Evolutionary conservation across 2,888 invertebrate species (phyloP).

Genomic region (Agonopterix heracliana): DNA sequence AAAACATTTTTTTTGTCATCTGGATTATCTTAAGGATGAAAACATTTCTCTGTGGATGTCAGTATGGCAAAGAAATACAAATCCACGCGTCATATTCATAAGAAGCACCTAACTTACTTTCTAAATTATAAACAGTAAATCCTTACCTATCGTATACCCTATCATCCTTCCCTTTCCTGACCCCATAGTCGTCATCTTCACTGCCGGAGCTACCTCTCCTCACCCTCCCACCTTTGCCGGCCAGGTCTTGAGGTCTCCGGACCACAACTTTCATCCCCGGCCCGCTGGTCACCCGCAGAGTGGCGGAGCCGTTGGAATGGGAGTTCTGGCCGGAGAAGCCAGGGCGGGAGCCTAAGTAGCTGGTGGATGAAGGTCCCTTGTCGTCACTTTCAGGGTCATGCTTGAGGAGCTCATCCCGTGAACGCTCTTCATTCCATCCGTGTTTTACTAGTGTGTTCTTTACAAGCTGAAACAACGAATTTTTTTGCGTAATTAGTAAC

Average conservation of each 20-base stretch:
- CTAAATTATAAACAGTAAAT: neutral
- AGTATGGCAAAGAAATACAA: no score
- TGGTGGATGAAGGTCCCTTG: constrained; percentile 22
- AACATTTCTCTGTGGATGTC: no score
- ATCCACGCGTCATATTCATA: no score
- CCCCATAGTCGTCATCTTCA: constrained; percentile 78
- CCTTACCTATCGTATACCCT: constrained; percentile 80
- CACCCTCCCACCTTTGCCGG: constrained; percentile 53
- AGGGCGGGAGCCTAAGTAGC: constrained; percentile 34
- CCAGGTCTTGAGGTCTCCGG: constrained; percentile 28
- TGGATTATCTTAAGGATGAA: no score
- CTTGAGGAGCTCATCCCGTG: constrained; percentile 70
- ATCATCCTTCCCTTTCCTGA: constrained; percentile 77
- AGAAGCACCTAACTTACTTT: no score
- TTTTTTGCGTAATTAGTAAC: no score
- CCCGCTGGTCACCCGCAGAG: constrained; percentile 41
- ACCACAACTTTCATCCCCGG: constrained; percentile 20
- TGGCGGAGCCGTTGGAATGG: constrained; percentile 29
- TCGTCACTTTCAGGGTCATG: constrained; percentile 66
- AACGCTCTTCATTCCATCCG: constrained; percentile 74
- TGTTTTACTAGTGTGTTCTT: constrained; percentile 73
- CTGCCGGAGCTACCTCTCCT: constrained; percentile 72
- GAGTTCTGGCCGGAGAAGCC: constrained; percentile 36
- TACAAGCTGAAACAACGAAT: constrained; percentile 55
- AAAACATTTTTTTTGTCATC: no score